These are phyloP conservation scores for Spodoptera litura DNA, from an alignment of 1,140 invertebrate species.

Conservation along the genomic window DNA sequence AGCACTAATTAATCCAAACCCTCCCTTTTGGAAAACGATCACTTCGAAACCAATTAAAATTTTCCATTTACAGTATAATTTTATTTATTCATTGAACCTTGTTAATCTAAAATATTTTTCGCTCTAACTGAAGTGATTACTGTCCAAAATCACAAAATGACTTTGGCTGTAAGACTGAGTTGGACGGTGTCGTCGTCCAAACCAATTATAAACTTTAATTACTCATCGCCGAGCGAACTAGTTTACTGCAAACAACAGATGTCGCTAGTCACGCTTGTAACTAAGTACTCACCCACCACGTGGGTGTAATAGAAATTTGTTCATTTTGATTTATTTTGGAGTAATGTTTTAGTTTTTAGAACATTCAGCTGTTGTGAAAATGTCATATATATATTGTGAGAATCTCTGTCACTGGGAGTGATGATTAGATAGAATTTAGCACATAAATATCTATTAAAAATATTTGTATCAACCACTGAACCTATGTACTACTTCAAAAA, in stretches of 20 bases:
- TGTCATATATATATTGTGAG: too few relatives aligned
- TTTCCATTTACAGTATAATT: neutral
- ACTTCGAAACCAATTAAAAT: slow-evolving; percentile 17
- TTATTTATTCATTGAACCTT: slow-evolving; percentile 9
- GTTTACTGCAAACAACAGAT: slow-evolving; percentile 51
- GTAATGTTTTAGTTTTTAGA: too few relatives aligned
- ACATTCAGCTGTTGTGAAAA: too few relatives aligned
- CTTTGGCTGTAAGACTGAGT: slow-evolving; percentile 19
- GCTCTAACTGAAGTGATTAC: slow-evolving; percentile 14
- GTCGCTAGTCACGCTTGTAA: slow-evolving; percentile 47
- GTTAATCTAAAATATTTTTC: slow-evolving; percentile 35
- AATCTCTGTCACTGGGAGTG: too few relatives aligned
- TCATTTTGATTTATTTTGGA: too few relatives aligned
- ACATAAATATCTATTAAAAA: too few relatives aligned
- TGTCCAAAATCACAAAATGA: slow-evolving; percentile 30
- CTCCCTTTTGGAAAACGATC: too few relatives aligned
- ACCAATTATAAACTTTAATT: slow-evolving; percentile 73
- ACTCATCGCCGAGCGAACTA: slow-evolving; percentile 53
- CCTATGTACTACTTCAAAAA: too few relatives aligned
- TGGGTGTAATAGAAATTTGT: neutral
- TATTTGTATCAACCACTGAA: too few relatives aligned
- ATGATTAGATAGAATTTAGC: too few relatives aligned
- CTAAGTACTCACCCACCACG: neutral
- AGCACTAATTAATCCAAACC: too few relatives aligned
- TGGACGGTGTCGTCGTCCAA: slow-evolving; percentile 54